These are phyloP conservation scores for Cremastinae sp. DNA, from an alignment of 2,888 invertebrate species.

Conservation along the genomic window DNA sequence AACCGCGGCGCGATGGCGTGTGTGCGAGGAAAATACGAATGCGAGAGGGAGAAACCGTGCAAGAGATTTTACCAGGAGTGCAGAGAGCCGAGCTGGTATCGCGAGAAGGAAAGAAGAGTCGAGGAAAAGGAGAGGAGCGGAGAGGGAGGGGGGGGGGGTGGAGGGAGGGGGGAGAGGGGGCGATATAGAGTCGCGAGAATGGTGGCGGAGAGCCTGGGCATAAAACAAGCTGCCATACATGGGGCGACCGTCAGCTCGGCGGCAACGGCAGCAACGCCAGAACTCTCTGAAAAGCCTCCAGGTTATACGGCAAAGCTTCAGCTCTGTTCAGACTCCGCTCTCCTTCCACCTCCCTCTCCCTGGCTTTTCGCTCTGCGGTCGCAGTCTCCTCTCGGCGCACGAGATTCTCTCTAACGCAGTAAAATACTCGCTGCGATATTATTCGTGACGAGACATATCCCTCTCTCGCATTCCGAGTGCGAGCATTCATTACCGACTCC, in stretches of 20 bases:
- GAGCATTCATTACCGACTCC: background rate
- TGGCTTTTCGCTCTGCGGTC: constrained; percentile 17
- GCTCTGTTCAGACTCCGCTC: too few relatives aligned
- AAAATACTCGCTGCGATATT: constrained; percentile 41
- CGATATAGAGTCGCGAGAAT: constrained; percentile 60
- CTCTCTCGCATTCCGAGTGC: constrained; percentile 25
- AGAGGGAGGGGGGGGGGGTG: constrained; percentile 65
- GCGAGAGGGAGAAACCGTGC: constrained; percentile 5
- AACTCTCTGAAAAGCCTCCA: constrained; percentile 67
- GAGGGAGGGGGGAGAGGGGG: constrained; percentile 61
- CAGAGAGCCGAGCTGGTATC: constrained; percentile 35
- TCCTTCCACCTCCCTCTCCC: background rate
- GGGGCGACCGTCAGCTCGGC: constrained; percentile 77
- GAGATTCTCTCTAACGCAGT: constrained; percentile 44
- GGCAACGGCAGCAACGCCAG: constrained; percentile 57
- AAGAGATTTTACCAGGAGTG: constrained; percentile 52
- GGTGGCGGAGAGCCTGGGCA: constrained; percentile 75
- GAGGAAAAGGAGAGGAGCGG: constrained; percentile 32
- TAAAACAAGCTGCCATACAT: constrained; percentile 80
- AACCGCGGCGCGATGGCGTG: constrained; percentile 4
- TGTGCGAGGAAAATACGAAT: constrained; percentile 9
- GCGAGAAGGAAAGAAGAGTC: constrained; percentile 27
- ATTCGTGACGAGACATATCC: constrained; percentile 41
- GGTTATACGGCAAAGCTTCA: constrained; percentile 71
- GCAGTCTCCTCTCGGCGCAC: constrained; percentile 25